phyloP scores from a whole-genome alignment of 1,140 invertebrate genomes.

The Gonatopus flavifemur region DNA sequence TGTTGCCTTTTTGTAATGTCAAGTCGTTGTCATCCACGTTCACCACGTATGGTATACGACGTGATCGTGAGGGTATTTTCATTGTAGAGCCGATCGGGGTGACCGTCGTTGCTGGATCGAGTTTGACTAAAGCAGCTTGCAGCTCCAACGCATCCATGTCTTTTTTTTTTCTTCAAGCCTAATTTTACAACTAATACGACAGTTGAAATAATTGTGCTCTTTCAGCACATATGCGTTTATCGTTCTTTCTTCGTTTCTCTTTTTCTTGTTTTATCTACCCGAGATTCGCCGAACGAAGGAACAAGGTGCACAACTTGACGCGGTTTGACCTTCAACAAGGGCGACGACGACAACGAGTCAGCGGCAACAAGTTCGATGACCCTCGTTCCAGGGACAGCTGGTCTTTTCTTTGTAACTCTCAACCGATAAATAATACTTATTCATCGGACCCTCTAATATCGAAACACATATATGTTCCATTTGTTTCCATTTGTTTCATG shows the following conservation, averaged over 20 bases:
- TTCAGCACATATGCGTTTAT: not conserved
- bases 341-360: not conserved
- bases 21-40: constrained; percentile 44
- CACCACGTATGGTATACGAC: constrained; percentile 38
- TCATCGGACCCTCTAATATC: no score
- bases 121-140: constrained; percentile 53
- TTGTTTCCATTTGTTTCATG: no score
- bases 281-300: no score
- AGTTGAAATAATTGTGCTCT: not conserved
- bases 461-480: no score
- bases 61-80: constrained; percentile 38
- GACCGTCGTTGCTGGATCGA: constrained; percentile 54
- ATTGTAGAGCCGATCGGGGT: constrained; percentile 47
- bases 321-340: no score
- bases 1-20: constrained; percentile 33
- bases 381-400: no score
- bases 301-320: no score
- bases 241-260: not conserved
- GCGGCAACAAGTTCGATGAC: no score
- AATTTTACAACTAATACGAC: no score
- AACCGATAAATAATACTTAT: no score
- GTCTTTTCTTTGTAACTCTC: no score
- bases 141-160: constrained; percentile 53
- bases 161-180: constrained; percentile 16
- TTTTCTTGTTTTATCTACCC: not conserved